phyloP scores from a whole-genome alignment of 2,888 invertebrate genomes.

The Ceriagrion tenellum region DNA sequence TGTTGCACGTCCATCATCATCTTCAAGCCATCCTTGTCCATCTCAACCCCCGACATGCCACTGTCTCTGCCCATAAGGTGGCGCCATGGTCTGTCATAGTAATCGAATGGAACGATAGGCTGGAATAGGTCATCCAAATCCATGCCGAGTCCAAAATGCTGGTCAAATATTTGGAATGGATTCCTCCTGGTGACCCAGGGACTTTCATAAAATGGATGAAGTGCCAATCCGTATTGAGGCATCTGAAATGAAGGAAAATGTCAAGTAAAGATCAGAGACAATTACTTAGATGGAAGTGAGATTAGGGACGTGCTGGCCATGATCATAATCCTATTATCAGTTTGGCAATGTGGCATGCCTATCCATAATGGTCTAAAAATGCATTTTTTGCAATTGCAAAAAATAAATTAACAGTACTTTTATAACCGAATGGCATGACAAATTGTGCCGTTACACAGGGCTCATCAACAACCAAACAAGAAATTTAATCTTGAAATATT shows the following conservation, averaged over 20 bases:
- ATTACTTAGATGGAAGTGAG: too few species aligned
- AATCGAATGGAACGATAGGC: conserved; percentile 15
- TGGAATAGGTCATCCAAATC: neutral
- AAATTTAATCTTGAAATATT: too few species aligned
- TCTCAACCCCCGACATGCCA: conserved; percentile 71
- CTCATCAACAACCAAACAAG: too few species aligned
- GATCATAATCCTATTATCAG: too few species aligned
- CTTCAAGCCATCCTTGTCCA: conserved; percentile 72
- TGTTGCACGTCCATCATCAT: conserved; percentile 77
- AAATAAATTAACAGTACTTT: too few species aligned
- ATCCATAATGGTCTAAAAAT: too few species aligned
- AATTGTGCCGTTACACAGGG: too few species aligned
- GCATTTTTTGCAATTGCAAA: too few species aligned
- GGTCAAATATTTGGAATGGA: conserved; percentile 9
- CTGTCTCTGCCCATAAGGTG: neutral
- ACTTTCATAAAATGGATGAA: neutral
- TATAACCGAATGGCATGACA: too few species aligned
- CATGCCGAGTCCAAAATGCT: conserved; percentile 49
- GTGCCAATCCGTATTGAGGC: neutral
- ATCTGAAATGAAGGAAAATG: neutral
- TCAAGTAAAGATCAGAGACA: too few species aligned
- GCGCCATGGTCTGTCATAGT: neutral
- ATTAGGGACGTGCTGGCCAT: too few species aligned
- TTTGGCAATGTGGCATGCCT: too few species aligned
- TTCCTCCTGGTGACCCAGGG: neutral